Conservation (phyloP, 2,797 vertebrate species). For the Ataeniobius toweri region DNA sequence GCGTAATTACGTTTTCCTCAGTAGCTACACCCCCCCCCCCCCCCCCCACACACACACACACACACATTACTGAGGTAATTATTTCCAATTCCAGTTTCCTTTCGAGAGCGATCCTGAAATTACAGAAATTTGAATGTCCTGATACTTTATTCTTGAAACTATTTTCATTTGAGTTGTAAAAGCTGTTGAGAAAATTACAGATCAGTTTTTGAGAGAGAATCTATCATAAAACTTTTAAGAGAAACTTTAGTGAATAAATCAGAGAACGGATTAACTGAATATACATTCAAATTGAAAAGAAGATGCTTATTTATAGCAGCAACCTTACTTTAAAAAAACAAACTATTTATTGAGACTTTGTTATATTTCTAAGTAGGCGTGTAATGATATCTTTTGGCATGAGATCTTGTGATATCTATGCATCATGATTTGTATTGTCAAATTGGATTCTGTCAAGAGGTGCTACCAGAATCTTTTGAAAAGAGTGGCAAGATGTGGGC, state of each 20-base stretch:
- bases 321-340: background rate
- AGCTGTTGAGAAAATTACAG: constrained; percentile 23
- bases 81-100: constrained; percentile 72
- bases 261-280: background rate
- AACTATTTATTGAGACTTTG: too few species aligned
- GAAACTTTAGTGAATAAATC: constrained; percentile 27
- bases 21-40: constrained; percentile 71
- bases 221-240: constrained; percentile 53
- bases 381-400: too few species aligned
- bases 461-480: too few species aligned
- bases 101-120: constrained; percentile 75
- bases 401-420: too few species aligned
- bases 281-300: background rate
- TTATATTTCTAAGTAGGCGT: too few species aligned
- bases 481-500: too few species aligned
- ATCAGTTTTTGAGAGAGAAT: constrained; percentile 27
- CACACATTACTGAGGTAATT: constrained; percentile 68
- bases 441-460: too few species aligned
- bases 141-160: constrained; percentile 50
- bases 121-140: constrained; percentile 71
- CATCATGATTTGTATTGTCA: too few species aligned
- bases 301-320: background rate
- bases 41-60: constrained; percentile 71
- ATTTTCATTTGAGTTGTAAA: constrained; percentile 56
- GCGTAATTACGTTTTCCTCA: constrained; percentile 76